Base-by-base conservation (phyloP, 37 sponge, comb jelly and placozoan species). In the Agelas oroides region DNA sequence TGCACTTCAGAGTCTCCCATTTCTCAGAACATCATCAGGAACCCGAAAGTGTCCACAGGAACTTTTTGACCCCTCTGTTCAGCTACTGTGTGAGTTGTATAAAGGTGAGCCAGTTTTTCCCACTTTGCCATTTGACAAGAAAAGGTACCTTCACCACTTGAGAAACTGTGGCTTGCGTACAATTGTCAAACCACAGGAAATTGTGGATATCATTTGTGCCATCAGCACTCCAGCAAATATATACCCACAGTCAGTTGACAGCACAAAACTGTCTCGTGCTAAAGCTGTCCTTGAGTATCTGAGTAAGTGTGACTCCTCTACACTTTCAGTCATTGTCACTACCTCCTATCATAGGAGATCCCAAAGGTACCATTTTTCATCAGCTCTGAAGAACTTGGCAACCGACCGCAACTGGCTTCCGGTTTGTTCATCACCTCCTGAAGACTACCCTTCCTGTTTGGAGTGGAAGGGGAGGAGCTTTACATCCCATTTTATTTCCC, bases 21-120 rank as follows among this genome's bases (percentile, higher is more conserved):
- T 82, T 38, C 27, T 82, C 5, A 57, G 55, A 23, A 38, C 32
- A n/a, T 24, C 46, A 15, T 59, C 36, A 37, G 76, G 75, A 46
- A 46, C 46, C 8, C 46, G 8, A 46, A 46, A 70, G n/a, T 32
- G 46, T 31, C 70, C 70, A 2, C 14, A 68, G 25, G 46, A 64
- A 25, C 70, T 80, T 21, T 80, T 46, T 46, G 62, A 75, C 66
- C 89, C 89, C 32, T 53, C 25, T 27, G 52, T 70, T 71, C 1
- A 20, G 53, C 72, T 31, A 5, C 58, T 82, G 20, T 16, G 0
- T 31, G 40, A 27, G 38, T 70, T 89, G 31, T 89, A 32, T 55
- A 69, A 59, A 25, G 70, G 61, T 19, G 89, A 89, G 62, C 55
- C 39, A 24, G 89, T 89, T n/a, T 89, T 89, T 77, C 89, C 89